Conservation (phyloP, 2,888 invertebrate genomes). For the Cephonodes hylas region DNA sequence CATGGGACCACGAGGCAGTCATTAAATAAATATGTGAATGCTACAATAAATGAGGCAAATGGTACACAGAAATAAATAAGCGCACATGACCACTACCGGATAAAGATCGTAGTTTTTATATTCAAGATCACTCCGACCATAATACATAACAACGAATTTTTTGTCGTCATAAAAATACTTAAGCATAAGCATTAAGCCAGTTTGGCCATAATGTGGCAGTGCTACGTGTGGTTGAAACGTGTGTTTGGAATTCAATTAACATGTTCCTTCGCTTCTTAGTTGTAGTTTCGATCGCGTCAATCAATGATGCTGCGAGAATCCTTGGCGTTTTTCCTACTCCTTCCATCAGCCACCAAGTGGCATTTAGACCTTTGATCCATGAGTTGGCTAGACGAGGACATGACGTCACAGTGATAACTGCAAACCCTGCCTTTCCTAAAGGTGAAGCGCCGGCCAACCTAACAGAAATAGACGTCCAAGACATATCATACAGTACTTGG, state of each 20-base stretch:
- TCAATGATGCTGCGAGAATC: slow-evolving; percentile 31
- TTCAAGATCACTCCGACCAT: too few relatives aligned
- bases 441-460: slow-evolving; percentile 48
- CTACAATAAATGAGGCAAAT: too few relatives aligned
- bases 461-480: slow-evolving; percentile 60
- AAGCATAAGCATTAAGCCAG: background rate
- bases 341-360: slow-evolving; percentile 70
- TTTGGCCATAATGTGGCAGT: background rate
- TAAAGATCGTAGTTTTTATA: too few relatives aligned
- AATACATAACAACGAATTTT: background rate
- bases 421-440: slow-evolving; percentile 53
- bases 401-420: slow-evolving; percentile 60
- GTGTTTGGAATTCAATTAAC: background rate
- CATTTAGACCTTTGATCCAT: slow-evolving; percentile 54
- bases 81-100: too few relatives aligned
- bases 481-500: slow-evolving; percentile 42
- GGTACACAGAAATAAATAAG: too few relatives aligned
- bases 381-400: slow-evolving; percentile 68
- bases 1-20: too few relatives aligned
- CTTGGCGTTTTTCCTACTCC: slow-evolving; percentile 51
- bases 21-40: too few relatives aligned
- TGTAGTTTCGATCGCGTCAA: background rate
- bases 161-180: background rate
- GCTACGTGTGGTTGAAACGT: background rate
- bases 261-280: background rate